Conservation (phyloP, 2,888 invertebrate species). For the Boloria selene region DNA sequence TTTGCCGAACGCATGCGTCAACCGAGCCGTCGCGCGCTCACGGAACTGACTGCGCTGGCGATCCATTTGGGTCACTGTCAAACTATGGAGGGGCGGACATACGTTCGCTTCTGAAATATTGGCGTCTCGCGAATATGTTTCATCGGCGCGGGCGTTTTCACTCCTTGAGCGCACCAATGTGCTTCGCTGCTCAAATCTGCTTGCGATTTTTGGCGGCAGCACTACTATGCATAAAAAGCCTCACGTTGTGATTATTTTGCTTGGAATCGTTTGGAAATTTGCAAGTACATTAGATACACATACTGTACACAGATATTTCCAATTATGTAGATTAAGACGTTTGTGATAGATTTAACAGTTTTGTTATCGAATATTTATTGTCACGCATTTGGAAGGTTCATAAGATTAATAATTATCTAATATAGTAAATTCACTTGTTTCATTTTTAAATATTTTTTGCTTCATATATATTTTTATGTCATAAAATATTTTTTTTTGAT, state of each 20-base stretch:
- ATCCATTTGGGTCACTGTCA: constrained; percentile 82
- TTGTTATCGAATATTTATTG: no score
- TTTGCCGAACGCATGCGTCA: constrained; percentile 51
- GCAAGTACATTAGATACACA: constrained; percentile 8
- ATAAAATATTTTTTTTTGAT: no score
- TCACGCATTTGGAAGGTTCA: no score
- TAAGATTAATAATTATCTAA: no score
- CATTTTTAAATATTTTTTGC: no score
- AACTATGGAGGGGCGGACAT: constrained; percentile 75
- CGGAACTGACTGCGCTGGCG: constrained; percentile 80
- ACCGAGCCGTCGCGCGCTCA: constrained; percentile 64
- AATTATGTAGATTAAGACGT: background rate
- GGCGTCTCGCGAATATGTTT: constrained; percentile 75
- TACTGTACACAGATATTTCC: constrained; percentile 6
- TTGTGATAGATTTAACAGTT: no score
- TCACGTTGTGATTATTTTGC: constrained; percentile 36
- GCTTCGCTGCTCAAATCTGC: constrained; percentile 54
- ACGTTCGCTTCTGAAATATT: constrained; percentile 77
- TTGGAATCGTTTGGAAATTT: constrained; percentile 19
- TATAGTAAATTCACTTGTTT: no score
- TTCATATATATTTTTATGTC: no score
- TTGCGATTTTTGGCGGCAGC: constrained; percentile 56
- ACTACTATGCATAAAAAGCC: constrained; percentile 32
- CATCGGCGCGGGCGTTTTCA: constrained; percentile 73
- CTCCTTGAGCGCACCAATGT: constrained; percentile 67